A percentile compares a stretch with the other conserved stretches of the same genome.
These are phyloP conservation scores for Drepana falcataria DNA, from an alignment of 2,888 invertebrate genomes.

Conservation along the genomic window DNA sequence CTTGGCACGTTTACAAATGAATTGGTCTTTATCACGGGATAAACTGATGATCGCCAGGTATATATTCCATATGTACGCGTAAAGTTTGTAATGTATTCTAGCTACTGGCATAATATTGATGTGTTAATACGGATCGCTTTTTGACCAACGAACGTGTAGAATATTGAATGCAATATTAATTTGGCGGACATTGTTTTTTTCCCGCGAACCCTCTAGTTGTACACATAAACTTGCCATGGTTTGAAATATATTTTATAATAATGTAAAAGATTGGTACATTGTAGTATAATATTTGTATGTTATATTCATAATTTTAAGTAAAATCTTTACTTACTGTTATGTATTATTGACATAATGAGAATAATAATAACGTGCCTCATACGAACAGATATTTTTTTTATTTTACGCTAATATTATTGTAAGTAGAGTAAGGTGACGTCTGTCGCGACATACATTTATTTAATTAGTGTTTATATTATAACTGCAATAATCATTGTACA, in stretches of 20 bases:
- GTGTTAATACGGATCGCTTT: no score
- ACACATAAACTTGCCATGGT: constrained; percentile 40
- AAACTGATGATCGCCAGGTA: no score
- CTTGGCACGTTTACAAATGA: no score
- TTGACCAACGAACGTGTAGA: no score
- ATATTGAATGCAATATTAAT: neutral
- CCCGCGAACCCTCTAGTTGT: constrained; percentile 15
- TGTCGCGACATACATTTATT: constrained; percentile 19
- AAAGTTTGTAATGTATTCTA: no score
- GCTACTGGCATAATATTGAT: no score
- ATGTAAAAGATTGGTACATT: constrained; percentile 33
- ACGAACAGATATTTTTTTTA: constrained; percentile 37
- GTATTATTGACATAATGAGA: constrained; percentile 30
- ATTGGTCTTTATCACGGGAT: no score
- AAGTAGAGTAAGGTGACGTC: constrained; percentile 31
- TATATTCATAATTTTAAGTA: constrained; percentile 33
- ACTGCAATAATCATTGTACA: constrained; percentile 36
- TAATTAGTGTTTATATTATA: constrained; percentile 23
- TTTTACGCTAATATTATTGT: constrained; percentile 44
- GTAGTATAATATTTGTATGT: constrained; percentile 36
- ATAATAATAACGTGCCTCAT: constrained; percentile 43
- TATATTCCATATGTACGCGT: no score
- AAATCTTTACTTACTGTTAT: constrained; percentile 24
- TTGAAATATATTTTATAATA: constrained; percentile 33
- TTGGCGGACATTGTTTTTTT: neutral